Evolutionary conservation across 1,140 invertebrate species (phyloP), one percentile per base, ranked within the genome.

Genomic region (Stegodyphus mimosarum): DNA sequence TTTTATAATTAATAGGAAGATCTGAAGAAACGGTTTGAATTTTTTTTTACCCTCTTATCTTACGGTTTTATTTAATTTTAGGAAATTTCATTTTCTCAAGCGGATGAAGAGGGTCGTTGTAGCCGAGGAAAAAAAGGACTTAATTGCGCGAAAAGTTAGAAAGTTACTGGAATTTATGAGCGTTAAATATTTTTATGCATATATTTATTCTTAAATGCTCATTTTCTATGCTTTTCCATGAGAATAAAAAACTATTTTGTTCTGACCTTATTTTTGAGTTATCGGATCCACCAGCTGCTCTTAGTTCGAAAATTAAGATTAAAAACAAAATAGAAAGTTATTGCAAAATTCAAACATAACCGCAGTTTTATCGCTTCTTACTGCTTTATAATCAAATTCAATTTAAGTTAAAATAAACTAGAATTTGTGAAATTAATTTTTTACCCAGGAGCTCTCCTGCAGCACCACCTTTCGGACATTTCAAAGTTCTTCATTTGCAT

Each of bases 1-100:
- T 15, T 78, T 48, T 51, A 69, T 78, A 78, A 78, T 78, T 78
- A 78, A 78, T 78, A 53, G 76, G 48, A 78, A 78, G 76, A 78
- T 78, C 76, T 78, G 63, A 69, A 78, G 76, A 78, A 78, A 78
- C 10, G 48, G 6, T 17, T 9, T 17, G 1, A 5, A 52, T 6
- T 67, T 50, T 18, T 64, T 66, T 66, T 13, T 7, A 11, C 6
- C 6, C n/a, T 64, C 48, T 78, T 71, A 52, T 69, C 64, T 18
- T 9, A 69, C 13, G 69, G n/a, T 78, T 69, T 78, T 69, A 78
- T 69, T 78, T 78, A 78, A 78, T 78, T 69, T 78, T n/a, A 78
- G 18, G n/a, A 51, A 78, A 78, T 78, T 78, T 69, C 76, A 69
- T 69, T 78, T 77, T 51, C 60, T n/a, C 15, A 7, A 10, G 10